phyloP scores from a whole-genome alignment of 2,888 invertebrate genomes.

The Aelia acuminata region DNA sequence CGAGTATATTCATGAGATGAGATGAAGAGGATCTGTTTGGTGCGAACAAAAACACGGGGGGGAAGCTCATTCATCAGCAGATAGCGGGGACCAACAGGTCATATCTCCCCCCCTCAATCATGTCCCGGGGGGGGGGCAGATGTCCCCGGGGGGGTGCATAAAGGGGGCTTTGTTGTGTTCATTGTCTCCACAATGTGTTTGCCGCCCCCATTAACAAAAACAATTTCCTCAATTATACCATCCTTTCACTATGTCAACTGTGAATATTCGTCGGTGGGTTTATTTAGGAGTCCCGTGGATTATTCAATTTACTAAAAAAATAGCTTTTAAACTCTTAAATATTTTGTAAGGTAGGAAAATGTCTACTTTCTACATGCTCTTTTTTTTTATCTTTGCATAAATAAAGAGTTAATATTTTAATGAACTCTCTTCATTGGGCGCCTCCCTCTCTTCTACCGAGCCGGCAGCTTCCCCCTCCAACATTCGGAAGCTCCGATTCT shows the following conservation, averaged over 20 bases:
- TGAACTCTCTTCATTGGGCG: too few species aligned
- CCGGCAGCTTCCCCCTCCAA: too few species aligned
- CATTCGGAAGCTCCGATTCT: too few species aligned
- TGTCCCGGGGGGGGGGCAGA: not conserved
- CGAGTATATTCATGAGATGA: not conserved
- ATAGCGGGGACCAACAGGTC: conserved; percentile 19
- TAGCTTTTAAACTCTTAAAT: too few species aligned
- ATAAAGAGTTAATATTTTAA: too few species aligned
- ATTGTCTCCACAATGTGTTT: not conserved
- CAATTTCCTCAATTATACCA: not conserved
- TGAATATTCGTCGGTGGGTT: not conserved
- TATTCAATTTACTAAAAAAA: too few species aligned
- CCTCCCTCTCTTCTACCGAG: too few species aligned
- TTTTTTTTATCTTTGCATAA: too few species aligned
- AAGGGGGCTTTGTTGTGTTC: not conserved
- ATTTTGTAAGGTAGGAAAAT: too few species aligned
- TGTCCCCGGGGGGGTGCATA: not conserved
- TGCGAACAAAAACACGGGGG: conserved; percentile 9
- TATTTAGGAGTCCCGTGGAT: too few species aligned
- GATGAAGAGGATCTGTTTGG: too few species aligned
- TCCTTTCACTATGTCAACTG: not conserved
- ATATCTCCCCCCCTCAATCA: not conserved
- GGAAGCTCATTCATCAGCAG: not conserved
- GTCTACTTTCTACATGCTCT: too few species aligned
- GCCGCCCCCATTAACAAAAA: not conserved